These are phyloP conservation scores for Aphelenchoides fujianensis DNA, from an alignment of 1,140 invertebrate species.

Conservation along the genomic window DNA sequence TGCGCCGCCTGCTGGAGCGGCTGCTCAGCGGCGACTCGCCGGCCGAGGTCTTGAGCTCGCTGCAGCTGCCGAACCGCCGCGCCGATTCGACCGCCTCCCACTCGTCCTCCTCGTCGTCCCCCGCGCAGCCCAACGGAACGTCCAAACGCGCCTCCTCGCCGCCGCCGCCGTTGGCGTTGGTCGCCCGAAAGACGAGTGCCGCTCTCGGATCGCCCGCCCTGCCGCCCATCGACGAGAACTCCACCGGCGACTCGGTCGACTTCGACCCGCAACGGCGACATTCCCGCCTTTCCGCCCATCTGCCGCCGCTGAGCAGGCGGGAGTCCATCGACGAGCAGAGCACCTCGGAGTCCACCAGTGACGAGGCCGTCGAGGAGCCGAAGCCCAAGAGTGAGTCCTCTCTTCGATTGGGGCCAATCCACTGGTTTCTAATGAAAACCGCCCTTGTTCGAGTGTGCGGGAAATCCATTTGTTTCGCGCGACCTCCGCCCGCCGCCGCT, in stretches of 20 bases:
- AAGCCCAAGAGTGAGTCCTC: not conserved
- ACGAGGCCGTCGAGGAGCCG: not conserved
- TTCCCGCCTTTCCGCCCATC: not conserved
- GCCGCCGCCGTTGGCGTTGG: not conserved
- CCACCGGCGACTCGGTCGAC: not conserved
- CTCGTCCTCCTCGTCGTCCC: not conserved
- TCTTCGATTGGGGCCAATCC: not conserved
- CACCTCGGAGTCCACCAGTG: not conserved
- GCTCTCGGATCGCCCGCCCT: not conserved
- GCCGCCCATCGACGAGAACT: not conserved
- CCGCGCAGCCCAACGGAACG: not conserved
- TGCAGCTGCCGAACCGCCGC: not conserved
- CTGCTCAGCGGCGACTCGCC: not conserved
- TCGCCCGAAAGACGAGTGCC: not conserved
- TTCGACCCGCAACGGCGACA: not conserved
- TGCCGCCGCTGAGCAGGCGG: not conserved
- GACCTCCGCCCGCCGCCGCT: not conserved
- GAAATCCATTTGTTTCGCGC: not conserved
- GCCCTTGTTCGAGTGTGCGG: not conserved
- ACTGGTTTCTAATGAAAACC: not conserved
- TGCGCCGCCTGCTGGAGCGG: slow-evolving; percentile 5
- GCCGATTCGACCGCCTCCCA: not conserved
- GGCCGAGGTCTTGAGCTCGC: not conserved
- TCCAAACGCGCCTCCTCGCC: not conserved
- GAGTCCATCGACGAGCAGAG: not conserved